Base-by-base conservation (phyloP, 1,140 invertebrate species). In the Brachionus plicatilis region DNA sequence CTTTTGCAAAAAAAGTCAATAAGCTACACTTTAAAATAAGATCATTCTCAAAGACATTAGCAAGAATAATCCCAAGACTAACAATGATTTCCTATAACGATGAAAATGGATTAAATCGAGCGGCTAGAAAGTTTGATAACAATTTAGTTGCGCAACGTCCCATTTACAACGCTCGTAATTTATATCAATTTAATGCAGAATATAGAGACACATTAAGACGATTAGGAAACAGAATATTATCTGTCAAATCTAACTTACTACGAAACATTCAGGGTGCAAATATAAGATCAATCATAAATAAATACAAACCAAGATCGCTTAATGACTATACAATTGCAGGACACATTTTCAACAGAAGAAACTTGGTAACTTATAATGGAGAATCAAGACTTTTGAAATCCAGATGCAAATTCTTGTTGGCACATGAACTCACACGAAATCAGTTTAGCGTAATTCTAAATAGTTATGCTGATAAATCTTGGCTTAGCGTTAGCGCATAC, bases 111-210 rank as follows among this genome's bases (percentile, higher is more conserved):
- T 3, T 50, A 9, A 29, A 76, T 29, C 50, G 27, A 50, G 29
- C 50, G 24, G 79, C 53, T 8, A 65, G 29, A 12, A 20, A 41
- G 29, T 82, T 65, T 45, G 65, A 68, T 47, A 82, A 82, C 27
- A 65, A 65, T 45, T 12, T 82, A 24, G 43, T 82, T 14, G 50
- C 53, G 8, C 7, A 20, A 41, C 20, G 53, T 27, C 79, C 65
- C 0, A 9, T 45, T 2, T 37, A 82, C 12, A 65, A 82, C 14
- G 50, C 79, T 12, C 50, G 53, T 5, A 82, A 60, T 65, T 45
- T 82, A 9, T 82, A 82, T 37, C 79, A 82, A 66, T 82, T 82
- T 1, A 82, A 82, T 68, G 65, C 53, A 37, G 79, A 82, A 65
- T 82, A 82, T 60, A 82, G 79, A 82, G 79, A 60, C 45, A 27